These are phyloP conservation scores for Spatulosminthurus flaviceps DNA, from an alignment of 2,888 invertebrate genomes.

Conservation along the genomic window DNA sequence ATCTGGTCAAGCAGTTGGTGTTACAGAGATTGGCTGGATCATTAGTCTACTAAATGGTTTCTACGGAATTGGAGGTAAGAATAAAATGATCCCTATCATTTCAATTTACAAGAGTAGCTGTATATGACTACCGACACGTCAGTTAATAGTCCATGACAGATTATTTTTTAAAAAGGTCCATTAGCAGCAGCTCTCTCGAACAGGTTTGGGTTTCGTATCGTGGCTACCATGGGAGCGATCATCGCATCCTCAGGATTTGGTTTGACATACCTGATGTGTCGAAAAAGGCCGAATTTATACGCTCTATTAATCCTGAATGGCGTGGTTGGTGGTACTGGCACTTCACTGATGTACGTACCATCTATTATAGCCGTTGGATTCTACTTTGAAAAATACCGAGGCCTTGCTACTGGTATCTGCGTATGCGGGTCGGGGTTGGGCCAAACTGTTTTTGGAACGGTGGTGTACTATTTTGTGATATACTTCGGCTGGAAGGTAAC, in stretches of 20 bases:
- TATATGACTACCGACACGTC: too few relatives aligned
- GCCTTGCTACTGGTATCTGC: conserved; percentile 93
- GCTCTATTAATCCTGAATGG: conserved; percentile 53
- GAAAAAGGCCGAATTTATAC: conserved; percentile 45
- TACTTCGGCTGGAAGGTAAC: conserved; percentile 79
- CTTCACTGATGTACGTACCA: conserved; percentile 94
- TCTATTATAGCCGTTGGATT: conserved; percentile 94
- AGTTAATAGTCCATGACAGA: too few relatives aligned
- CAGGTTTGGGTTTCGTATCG: conserved; percentile 87
- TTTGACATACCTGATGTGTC: conserved; percentile 71
- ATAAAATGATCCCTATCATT: background rate
- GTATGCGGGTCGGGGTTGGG: conserved; percentile 97
- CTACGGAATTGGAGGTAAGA: conserved; percentile 20
- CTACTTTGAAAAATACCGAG: conserved; percentile 96
- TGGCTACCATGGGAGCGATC: conserved; percentile 84
- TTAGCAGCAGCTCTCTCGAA: conserved; percentile 93
- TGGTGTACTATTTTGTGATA: conserved; percentile 73
- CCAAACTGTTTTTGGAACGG: conserved; percentile 84
- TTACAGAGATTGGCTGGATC: conserved; percentile 1
- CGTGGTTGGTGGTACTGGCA: conserved; percentile 76
- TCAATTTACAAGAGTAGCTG: background rate
- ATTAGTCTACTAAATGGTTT: background rate
- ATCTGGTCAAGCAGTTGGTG: background rate
- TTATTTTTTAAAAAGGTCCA: conserved; percentile 73
- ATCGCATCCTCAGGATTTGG: conserved; percentile 77